A percentile compares a stretch with the other conserved stretches of the same genome.
phyloP scores from a whole-genome alignment of 1,140 invertebrate genomes.

The Gonioctena quinquepunctata region DNA sequence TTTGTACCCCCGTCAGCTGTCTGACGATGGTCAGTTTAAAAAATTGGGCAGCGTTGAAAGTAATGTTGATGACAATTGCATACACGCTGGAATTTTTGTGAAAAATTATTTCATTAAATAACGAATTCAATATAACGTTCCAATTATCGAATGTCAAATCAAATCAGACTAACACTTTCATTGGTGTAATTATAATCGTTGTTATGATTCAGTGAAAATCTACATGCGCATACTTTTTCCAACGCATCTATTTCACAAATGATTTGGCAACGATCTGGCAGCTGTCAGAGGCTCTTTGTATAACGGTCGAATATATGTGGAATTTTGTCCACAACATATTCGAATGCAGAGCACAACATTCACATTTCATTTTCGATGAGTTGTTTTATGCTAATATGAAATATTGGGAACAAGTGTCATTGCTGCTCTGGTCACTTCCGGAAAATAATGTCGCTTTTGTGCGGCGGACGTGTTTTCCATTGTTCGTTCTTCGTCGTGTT shows the following conservation, averaged over 20 bases:
- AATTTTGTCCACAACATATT: background rate
- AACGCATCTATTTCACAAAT: background rate
- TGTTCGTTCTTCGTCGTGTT: background rate
- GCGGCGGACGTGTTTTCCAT: background rate
- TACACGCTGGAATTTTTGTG: no score
- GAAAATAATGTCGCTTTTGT: background rate
- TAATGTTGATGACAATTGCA: no score
- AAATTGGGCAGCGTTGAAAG: no score
- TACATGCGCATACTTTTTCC: no score
- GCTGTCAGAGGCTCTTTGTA: background rate
- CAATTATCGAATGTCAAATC: no score
- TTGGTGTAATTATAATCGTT: no score
- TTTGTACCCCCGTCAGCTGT: no score
- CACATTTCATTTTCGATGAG: background rate
- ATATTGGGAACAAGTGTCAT: background rate
- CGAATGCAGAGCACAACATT: background rate
- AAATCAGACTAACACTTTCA: no score
- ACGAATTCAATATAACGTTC: no score
- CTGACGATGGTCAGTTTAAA: no score
- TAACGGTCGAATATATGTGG: background rate
- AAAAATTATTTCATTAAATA: no score
- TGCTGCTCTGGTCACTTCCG: background rate
- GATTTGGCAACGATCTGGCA: background rate
- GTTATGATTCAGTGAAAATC: no score
- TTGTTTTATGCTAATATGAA: background rate